A percentile compares a stretch with the other conserved stretches of the same genome.
Conservation (phyloP, 2,888 invertebrate species). For the Corbicula japonica region DNA sequence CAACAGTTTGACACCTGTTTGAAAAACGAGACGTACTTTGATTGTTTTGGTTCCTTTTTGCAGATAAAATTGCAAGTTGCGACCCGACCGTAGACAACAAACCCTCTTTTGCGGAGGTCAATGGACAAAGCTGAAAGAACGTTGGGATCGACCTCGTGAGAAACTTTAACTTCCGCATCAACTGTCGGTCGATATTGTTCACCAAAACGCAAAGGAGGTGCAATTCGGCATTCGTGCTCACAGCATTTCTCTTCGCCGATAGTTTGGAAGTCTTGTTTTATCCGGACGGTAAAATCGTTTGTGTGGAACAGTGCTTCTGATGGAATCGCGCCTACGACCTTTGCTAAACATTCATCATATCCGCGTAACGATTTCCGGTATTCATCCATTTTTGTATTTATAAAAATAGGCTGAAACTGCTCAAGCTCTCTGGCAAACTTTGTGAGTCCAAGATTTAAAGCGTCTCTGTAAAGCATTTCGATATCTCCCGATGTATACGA, state of each 20-base stretch:
- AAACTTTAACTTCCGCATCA: conserved; percentile 28
- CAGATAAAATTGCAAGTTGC: conserved; percentile 29
- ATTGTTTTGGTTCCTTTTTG: conserved; percentile 25
- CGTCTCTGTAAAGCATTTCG: conserved; percentile 69
- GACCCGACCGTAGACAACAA: conserved; percentile 23
- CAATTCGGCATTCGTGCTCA: conserved; percentile 18
- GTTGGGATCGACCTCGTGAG: conserved; percentile 31
- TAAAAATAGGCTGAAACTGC: conserved; percentile 28
- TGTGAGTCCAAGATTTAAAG: conserved; percentile 75
- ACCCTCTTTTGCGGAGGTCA: conserved; percentile 35
- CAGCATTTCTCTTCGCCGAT: conserved; percentile 34
- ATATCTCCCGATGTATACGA: background rate
- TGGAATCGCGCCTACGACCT: conserved; percentile 33
- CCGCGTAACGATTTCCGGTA: conserved; percentile 31
- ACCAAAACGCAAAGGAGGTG: background rate
- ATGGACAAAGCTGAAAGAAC: conserved; percentile 36
- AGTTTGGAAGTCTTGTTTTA: conserved; percentile 20
- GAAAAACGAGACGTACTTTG: conserved; percentile 7
- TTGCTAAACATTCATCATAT: conserved; percentile 31
- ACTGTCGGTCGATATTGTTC: background rate
- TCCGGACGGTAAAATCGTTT: conserved; percentile 12
- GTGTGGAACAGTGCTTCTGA: conserved; percentile 29
- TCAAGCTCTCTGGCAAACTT: conserved; percentile 28
- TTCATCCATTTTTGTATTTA: conserved; percentile 29
- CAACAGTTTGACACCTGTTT: conserved; percentile 9